These are phyloP conservation scores for Dolichoris vasculosae DNA, from an alignment of 1,140 invertebrate species.

Conservation along the genomic window DNA sequence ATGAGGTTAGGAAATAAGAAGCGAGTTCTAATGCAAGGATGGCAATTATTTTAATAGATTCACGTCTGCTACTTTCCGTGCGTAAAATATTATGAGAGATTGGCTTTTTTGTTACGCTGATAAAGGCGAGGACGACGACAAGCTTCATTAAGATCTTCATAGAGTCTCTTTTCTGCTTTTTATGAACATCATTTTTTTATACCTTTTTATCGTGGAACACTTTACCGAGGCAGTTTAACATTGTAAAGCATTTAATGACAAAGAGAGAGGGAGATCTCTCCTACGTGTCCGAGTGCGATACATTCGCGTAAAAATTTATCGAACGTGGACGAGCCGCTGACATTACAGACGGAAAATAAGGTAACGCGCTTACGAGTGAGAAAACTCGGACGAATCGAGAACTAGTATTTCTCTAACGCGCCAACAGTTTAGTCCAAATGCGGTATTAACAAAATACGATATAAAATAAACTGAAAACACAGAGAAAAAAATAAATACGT, in stretches of 20 bases:
- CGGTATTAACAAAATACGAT: background rate
- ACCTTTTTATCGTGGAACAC: conserved; percentile 19
- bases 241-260: conserved; percentile 11
- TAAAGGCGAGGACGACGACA: conserved; percentile 21
- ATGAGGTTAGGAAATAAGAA: conserved; percentile 9
- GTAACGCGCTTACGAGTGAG: background rate
- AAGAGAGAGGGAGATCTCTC: background rate
- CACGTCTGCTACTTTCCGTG: background rate
- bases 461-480: no score
- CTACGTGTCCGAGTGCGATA: background rate
- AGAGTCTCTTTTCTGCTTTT: conserved; percentile 4
- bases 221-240: conserved; percentile 24
- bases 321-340: background rate
- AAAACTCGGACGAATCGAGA: no score
- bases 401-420: no score
- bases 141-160: conserved; percentile 36
- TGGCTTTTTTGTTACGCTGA: conserved; percentile 32
- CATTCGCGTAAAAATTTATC: background rate
- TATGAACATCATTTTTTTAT: conserved; percentile 16
- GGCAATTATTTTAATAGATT: conserved; percentile 45
- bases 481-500: background rate
- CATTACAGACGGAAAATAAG: background rate
- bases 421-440: no score
- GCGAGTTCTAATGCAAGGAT: background rate
- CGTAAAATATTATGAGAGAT: conserved; percentile 25